These are phyloP conservation scores for Smutsia gigantea DNA, from an alignment of 2,797 vertebrate species.

Conservation along the genomic window DNA sequence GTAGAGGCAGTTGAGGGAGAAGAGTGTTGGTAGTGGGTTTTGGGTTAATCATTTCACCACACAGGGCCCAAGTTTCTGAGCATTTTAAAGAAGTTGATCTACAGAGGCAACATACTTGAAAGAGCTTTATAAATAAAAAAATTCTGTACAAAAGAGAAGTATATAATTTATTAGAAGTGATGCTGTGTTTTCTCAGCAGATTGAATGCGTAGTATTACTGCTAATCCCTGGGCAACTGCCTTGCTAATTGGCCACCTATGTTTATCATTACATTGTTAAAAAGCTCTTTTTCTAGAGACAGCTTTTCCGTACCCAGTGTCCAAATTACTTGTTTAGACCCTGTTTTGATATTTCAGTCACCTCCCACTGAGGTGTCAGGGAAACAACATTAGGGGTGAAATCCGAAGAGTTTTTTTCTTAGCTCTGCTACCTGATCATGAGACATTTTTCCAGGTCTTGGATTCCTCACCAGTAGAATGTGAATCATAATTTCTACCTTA, in stretches of 20 bases:
- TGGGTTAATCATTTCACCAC: background rate
- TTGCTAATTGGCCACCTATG: conserved; percentile 68
- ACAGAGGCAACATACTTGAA: background rate
- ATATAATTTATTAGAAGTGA: conserved; percentile 58
- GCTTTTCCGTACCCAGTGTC: conserved; percentile 12
- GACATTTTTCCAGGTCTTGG: background rate
- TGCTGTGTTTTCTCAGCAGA: conserved; percentile 62
- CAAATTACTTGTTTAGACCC: conserved; percentile 60
- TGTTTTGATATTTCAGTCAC: conserved; percentile 4
- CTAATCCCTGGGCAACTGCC: conserved; percentile 22
- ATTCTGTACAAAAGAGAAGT: background rate
- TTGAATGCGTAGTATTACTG: conserved; percentile 34
- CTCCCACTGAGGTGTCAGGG: background rate
- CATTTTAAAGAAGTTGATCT: conserved; percentile 1
- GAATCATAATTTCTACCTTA: background rate
- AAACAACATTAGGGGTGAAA: background rate
- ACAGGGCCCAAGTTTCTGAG: background rate
- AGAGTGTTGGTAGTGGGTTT: background rate
- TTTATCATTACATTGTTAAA: conserved; percentile 48
- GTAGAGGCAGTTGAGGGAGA: background rate
- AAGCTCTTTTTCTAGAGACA: conserved; percentile 42
- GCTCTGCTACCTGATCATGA: background rate
- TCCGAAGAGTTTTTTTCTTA: conserved; percentile 26
- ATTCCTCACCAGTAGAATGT: background rate
- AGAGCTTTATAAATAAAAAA: conserved; percentile 34